These are phyloP conservation scores for Autographa gamma DNA, from an alignment of 2,888 invertebrate genomes.

Conservation along the genomic window DNA sequence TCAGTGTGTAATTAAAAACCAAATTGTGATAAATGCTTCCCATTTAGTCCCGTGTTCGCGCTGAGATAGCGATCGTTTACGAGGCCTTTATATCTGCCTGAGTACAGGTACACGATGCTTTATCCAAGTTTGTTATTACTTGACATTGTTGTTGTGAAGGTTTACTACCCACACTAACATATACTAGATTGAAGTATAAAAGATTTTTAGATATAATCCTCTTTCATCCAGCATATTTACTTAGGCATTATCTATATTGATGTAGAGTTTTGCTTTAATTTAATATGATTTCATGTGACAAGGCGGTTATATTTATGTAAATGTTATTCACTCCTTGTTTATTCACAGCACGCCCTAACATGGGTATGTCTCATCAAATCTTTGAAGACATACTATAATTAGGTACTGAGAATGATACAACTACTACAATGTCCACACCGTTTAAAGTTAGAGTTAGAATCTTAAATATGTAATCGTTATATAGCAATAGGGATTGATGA, in stretches of 20 bases:
- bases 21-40: slow-evolving; percentile 49
- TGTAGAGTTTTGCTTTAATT: neutral
- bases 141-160: neutral
- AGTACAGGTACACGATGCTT: neutral
- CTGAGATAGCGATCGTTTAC: slow-evolving; percentile 27
- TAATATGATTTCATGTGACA: neutral
- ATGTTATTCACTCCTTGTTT: too few species aligned
- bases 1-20: slow-evolving; percentile 56
- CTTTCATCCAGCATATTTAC: neutral
- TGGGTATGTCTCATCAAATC: neutral
- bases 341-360: neutral
- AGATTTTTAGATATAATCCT: neutral
- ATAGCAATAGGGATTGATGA: too few species aligned
- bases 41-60: slow-evolving; percentile 28
- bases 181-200: neutral
- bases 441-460: too few species aligned
- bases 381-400: too few species aligned
- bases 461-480: too few species aligned
- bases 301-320: too few species aligned
- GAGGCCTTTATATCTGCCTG: slow-evolving; percentile 8
- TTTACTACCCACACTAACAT: neutral
- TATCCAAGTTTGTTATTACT: neutral
- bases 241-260: neutral
- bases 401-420: too few species aligned
- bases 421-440: too few species aligned